Percentiles rank a stretch among this genome's conserved stretches.
phyloP scores from a whole-genome alignment of 2,797 vertebrate species.

The Sebastes cheni region DNA sequence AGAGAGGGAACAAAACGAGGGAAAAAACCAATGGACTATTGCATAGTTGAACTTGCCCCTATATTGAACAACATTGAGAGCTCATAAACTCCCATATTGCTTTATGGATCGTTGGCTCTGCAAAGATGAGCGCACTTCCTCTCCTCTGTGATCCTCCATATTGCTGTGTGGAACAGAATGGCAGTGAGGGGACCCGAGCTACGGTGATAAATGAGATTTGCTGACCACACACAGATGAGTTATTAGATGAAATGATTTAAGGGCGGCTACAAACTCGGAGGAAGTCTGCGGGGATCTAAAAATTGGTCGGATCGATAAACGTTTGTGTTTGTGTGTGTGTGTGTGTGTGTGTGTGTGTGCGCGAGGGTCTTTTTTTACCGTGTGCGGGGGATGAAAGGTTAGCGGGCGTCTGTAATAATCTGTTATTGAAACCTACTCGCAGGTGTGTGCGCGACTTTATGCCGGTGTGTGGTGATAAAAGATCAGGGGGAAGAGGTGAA shows the following conservation, averaged over 20 bases:
- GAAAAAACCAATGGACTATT: slow-evolving; percentile 16
- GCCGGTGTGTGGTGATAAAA: slow-evolving; percentile 42
- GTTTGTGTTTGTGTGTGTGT: neutral
- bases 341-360: neutral
- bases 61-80: slow-evolving; percentile 70
- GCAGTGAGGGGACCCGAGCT: slow-evolving; percentile 45
- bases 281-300: slow-evolving; percentile 34
- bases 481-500: slow-evolving; percentile 65
- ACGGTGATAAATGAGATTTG: slow-evolving; percentile 70
- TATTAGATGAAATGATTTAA: slow-evolving; percentile 67
- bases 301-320: slow-evolving; percentile 53
- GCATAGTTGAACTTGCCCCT: slow-evolving; percentile 50
- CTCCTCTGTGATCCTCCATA: slow-evolving; percentile 49
- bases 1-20: neutral
- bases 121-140: slow-evolving; percentile 48
- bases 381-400: slow-evolving; percentile 58
- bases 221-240: slow-evolving; percentile 63
- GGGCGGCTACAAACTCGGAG: slow-evolving; percentile 48
- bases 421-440: slow-evolving; percentile 60
- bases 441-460: slow-evolving; percentile 5
- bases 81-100: slow-evolving; percentile 77
- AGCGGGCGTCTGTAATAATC: slow-evolving; percentile 62
- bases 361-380: neutral
- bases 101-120: slow-evolving; percentile 72
- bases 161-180: slow-evolving; percentile 48